Percentiles rank a stretch among this genome's conserved stretches.
These are phyloP conservation scores for Tachyglossus aculeatus DNA, from an alignment of 2,797 vertebrate genomes.

Conservation along the genomic window DNA sequence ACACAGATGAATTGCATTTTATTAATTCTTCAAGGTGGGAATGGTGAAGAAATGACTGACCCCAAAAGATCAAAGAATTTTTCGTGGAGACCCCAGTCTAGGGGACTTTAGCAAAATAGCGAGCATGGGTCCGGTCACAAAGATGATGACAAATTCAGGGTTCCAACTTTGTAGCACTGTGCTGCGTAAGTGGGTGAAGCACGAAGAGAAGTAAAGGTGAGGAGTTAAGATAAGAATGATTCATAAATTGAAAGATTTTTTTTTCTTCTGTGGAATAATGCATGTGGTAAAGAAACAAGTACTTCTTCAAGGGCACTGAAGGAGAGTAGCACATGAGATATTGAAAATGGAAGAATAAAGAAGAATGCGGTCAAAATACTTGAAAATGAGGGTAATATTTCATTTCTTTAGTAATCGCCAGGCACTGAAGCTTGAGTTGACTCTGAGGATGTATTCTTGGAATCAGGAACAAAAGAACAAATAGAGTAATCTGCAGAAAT, in stretches of 20 bases:
- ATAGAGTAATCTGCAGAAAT: conserved; percentile 59
- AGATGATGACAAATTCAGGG: conserved; percentile 39
- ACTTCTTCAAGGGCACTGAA: conserved; percentile 66
- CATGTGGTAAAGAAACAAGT: conserved; percentile 57
- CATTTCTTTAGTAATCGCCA: conserved; percentile 64
- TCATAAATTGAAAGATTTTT: conserved; percentile 70
- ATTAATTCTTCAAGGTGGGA: background rate
- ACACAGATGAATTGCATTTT: background rate
- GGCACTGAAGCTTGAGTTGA: conserved; percentile 55
- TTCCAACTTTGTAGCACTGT: conserved; percentile 30
- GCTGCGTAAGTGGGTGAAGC: conserved; percentile 44
- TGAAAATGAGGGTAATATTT: conserved; percentile 56
- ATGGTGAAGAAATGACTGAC: background rate
- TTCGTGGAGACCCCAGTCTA: background rate
- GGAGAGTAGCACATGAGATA: conserved; percentile 41
- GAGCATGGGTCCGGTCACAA: conserved; percentile 16
- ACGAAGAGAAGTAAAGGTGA: conserved; percentile 71
- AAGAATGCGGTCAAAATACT: conserved; percentile 63
- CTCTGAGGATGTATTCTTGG: conserved; percentile 62
- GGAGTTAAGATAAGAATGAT: conserved; percentile 69
- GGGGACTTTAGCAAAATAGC: conserved; percentile 14
- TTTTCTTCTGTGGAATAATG: conserved; percentile 62
- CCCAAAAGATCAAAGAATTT: conserved; percentile 32
- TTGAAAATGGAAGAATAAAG: conserved; percentile 52
- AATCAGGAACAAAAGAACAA: conserved; percentile 61